phyloP scores from a whole-genome alignment of 2,113 vertebrate genomes.

The Anas platyrhynchos region DNA sequence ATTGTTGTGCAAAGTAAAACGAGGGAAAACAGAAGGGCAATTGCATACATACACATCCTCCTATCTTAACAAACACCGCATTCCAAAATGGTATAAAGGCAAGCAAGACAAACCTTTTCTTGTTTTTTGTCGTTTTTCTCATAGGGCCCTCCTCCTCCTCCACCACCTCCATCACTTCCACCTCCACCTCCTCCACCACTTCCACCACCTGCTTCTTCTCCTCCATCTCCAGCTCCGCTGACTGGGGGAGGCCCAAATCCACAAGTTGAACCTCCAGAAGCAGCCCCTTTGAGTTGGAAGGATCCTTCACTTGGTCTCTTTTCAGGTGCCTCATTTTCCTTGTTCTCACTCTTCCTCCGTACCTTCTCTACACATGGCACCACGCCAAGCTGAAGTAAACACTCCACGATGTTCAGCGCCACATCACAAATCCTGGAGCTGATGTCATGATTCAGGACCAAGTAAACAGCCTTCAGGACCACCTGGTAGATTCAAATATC shows the following conservation, averaged over 20 bases:
- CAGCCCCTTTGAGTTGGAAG: constrained; percentile 78
- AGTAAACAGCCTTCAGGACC: constrained; percentile 91
- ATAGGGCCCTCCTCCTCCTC: constrained; percentile 82
- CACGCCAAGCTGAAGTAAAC: constrained; percentile 93
- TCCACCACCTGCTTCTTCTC: constrained; percentile 77
- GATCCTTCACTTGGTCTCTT: constrained; percentile 85
- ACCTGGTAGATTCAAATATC: constrained; percentile 77
- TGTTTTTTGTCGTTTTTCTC: constrained; percentile 91
- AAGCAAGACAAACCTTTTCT: constrained; percentile 79
- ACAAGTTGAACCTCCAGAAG: constrained; percentile 77
- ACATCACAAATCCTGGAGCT: constrained; percentile 97
- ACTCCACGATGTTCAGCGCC: constrained; percentile 95
- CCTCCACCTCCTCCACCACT: constrained; percentile 76
- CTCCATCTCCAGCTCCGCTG: constrained; percentile 75
- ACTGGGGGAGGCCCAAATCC: constrained; percentile 68
- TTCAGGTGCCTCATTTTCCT: constrained; percentile 86
- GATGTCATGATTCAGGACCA: constrained; percentile 96
- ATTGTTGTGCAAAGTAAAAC: not conserved
- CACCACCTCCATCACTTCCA: constrained; percentile 73
- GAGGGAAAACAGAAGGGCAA: not conserved
- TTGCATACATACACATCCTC: not conserved
- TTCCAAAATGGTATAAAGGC: not conserved
- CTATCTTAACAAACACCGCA: not conserved
- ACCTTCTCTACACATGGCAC: constrained; percentile 90
- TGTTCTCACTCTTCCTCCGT: constrained; percentile 89